phyloP scores from a whole-genome alignment of 2,113 vertebrate species.

The Apeltes quadracus region DNA sequence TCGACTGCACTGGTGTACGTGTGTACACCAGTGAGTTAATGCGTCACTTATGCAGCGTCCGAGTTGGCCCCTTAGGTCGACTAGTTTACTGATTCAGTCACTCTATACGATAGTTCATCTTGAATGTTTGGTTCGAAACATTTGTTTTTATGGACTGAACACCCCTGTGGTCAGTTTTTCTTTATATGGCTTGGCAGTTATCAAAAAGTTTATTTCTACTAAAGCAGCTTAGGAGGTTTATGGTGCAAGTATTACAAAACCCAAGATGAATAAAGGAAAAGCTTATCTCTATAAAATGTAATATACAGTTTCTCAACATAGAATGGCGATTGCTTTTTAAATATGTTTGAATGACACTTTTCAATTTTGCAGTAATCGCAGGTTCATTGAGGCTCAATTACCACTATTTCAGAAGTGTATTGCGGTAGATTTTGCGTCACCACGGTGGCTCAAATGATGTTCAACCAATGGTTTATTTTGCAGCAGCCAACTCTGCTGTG shows the following conservation, averaged over 20 bases:
- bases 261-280: slow-evolving; percentile 1
- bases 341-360: background rate
- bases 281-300: background rate
- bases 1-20: background rate
- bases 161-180: background rate
- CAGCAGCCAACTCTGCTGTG: background rate
- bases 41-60: background rate
- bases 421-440: background rate
- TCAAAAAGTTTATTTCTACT: background rate
- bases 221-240: background rate
- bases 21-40: slow-evolving; percentile 7
- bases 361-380: slow-evolving; percentile 5
- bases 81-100: background rate
- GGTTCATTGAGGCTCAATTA: background rate
- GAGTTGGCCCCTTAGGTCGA: background rate
- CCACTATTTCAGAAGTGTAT: slow-evolving; percentile 2
- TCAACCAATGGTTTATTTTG: slow-evolving; percentile 2
- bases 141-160: background rate
- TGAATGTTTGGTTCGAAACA: background rate
- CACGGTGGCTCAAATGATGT: background rate
- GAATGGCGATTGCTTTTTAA: background rate
- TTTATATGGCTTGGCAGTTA: background rate
- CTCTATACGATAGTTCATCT: background rate
- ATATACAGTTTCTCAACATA: background rate
- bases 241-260: background rate